Percentiles rank a stretch among this genome's conserved stretches.
Conservation (phyloP, 2,113 vertebrate species). For the Oreochromis spilurus region DNA sequence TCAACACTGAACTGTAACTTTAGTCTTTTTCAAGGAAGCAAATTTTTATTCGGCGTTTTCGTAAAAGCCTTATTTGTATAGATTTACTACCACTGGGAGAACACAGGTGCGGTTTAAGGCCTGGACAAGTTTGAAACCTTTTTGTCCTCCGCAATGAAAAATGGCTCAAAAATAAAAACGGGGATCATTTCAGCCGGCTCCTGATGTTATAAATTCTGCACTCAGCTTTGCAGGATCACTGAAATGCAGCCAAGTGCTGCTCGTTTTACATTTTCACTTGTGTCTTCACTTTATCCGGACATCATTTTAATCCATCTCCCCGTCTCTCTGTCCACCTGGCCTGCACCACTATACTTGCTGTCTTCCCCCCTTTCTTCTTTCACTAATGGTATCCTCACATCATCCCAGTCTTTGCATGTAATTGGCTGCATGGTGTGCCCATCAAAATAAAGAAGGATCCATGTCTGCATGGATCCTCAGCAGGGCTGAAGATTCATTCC, state of each 20-base stretch:
- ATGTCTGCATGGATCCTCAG: background rate
- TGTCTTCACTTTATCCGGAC: background rate
- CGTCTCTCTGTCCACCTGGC: background rate
- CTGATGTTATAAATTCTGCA: background rate
- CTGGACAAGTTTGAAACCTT: background rate
- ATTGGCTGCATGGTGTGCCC: background rate
- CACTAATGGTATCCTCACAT: background rate
- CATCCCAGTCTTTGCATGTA: background rate
- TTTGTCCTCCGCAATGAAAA: background rate
- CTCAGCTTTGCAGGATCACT: background rate
- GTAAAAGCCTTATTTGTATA: background rate
- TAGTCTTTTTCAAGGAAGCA: background rate
- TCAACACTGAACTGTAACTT: background rate
- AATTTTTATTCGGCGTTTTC: background rate
- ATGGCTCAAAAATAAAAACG: background rate
- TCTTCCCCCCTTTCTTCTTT: background rate
- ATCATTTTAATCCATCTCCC: background rate
- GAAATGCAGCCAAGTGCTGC: background rate
- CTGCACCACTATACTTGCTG: background rate
- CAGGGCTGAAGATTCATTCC: background rate
- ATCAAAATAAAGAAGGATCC: background rate
- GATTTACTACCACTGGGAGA: background rate
- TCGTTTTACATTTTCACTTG: background rate
- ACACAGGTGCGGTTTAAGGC: background rate
- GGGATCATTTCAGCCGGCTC: background rate